These are phyloP conservation scores for Etheostoma nigrum DNA, from an alignment of 2,797 vertebrate species.

Conservation along the genomic window DNA sequence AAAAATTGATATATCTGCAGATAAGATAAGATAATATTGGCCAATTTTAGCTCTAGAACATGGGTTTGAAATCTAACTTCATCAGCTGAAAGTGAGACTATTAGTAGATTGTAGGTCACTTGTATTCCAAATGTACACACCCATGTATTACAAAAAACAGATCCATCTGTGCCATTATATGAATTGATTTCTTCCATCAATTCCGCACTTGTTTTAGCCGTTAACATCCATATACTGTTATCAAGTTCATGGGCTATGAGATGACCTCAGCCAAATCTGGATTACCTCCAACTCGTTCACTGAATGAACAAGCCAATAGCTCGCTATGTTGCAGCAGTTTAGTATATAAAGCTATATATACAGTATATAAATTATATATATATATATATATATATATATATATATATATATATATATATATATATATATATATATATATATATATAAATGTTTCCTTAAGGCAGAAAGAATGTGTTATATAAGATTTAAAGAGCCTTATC, in stretches of 20 bases:
- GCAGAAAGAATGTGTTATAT: slow-evolving; percentile 61
- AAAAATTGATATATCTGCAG: background rate
- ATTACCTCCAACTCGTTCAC: slow-evolving; percentile 15
- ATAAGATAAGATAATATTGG: background rate
- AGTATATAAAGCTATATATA: background rate
- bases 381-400: too few relatives aligned
- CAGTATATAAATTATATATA: too few relatives aligned
- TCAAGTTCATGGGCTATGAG: slow-evolving; percentile 13
- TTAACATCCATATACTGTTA: slow-evolving; percentile 10
- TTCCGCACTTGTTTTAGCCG: background rate
- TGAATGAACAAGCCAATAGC: background rate
- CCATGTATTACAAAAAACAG: background rate
- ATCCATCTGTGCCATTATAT: background rate
- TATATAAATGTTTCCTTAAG: slow-evolving; percentile 27
- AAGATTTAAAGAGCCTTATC: slow-evolving; percentile 73
- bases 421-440: too few relatives aligned
- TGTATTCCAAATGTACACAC: background rate
- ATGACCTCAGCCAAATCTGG: slow-evolving; percentile 22
- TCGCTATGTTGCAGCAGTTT: background rate
- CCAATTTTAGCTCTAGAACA: background rate
- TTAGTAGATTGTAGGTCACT: background rate
- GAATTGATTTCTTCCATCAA: slow-evolving; percentile 10
- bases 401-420: too few relatives aligned
- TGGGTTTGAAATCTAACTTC: background rate
- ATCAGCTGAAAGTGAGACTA: background rate